Evolutionary conservation across 2,888 invertebrate species (phyloP), one percentile per base, ranked within the genome.

Genomic region (Troglohyphantes excavatus): DNA sequence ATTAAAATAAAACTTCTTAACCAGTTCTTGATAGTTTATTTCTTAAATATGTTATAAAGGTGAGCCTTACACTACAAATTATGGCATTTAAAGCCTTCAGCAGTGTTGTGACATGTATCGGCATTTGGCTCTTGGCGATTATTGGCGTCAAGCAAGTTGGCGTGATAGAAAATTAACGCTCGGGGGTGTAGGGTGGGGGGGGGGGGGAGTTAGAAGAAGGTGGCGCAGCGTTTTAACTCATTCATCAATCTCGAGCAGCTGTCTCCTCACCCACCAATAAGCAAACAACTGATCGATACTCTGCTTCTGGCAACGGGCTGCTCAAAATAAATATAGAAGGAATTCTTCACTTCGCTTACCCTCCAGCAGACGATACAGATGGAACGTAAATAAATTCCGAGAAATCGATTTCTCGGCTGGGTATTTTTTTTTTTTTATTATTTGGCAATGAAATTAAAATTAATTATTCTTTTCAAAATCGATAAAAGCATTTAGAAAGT

Each of bases 261-360:
- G 85, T 86, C 85, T 78, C 85, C 76, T 86, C 75, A 86, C 85
- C 76, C 85, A 86, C 85, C 85, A 86, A 86, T 78, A 86, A 86
- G 85, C 85, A 86, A 86, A 86, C 85, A 86, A 86, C 85, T 78
- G 78, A 86, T 86, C 85, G 76, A 86, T 86, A 86, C 67, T 83
- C 39, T 43, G 67, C 72, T 46, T 3, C 53, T 27, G 33, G 81
- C 68, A 82, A 23, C 53, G 72, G n/a, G 43, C 39, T 11, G 21
- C 85, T 78, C 70, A 68, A 78, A 86, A 86, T 76, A 85, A 83
- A 85, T 86, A 73, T 39, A 46, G 39, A 39, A 61, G 39, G 70
- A 72, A 72, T 72, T 33, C 73, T 46, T 83, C 65, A 61, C 73
- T 65, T 65, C 63, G 27, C 13, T 33, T 33, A 29, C 33, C 21